phyloP scores from a whole-genome alignment of 2,888 invertebrate genomes.

The Folsomia candida region DNA sequence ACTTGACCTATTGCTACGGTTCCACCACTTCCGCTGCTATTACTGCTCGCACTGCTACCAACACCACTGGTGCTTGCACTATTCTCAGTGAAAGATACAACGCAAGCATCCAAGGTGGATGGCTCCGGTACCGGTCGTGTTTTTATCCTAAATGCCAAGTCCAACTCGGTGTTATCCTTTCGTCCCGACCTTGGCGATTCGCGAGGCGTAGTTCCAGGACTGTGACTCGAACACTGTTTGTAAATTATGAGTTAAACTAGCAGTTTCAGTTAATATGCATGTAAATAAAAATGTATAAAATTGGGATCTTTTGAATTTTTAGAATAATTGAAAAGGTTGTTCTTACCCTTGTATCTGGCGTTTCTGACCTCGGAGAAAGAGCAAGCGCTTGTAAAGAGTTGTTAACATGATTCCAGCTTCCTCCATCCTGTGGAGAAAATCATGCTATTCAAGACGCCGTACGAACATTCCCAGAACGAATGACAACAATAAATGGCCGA shows the following conservation, averaged over 20 bases:
- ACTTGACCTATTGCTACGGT: conserved; percentile 30
- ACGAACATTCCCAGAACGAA: background rate
- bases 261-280: conserved; percentile 34
- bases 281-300: too few relatives aligned
- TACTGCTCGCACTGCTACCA: conserved; percentile 31
- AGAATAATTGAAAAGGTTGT: conserved; percentile 1
- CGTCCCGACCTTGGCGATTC: conserved; percentile 58
- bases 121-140: background rate
- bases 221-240: conserved; percentile 56
- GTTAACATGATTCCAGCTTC: conserved; percentile 58
- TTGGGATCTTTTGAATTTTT: conserved; percentile 6
- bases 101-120: background rate
- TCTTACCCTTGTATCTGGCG: conserved; percentile 54
- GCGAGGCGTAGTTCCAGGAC: conserved; percentile 62
- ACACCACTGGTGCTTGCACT: conserved; percentile 29
- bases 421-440: conserved; percentile 55
- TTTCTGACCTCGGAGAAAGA: conserved; percentile 59
- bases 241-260: background rate
- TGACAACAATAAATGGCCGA: background rate
- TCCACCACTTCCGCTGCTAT: conserved; percentile 35
- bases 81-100: background rate
- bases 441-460: background rate
- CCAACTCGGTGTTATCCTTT: conserved; percentile 8
- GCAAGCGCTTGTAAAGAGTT: conserved; percentile 60
- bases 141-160: background rate